Evolutionary conservation across 1,140 invertebrate species (phyloP).

Genomic region (Chymomyza costata): DNA sequence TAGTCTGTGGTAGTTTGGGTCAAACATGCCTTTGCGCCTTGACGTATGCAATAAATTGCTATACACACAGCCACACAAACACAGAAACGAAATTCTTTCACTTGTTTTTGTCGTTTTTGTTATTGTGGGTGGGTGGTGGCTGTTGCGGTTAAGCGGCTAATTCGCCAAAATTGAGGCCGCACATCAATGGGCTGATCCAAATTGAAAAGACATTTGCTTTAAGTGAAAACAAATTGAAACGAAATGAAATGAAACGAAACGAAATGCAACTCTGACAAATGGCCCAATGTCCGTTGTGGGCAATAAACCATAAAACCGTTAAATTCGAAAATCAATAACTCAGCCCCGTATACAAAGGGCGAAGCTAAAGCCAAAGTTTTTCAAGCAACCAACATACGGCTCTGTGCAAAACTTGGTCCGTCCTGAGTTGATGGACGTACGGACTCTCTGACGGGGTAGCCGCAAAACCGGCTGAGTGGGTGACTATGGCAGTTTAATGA

Average conservation of each 20-base stretch:
- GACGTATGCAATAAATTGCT: conserved; percentile 60
- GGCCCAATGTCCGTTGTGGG: conserved; percentile 28
- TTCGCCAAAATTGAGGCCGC: conserved; percentile 40
- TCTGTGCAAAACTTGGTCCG: background rate
- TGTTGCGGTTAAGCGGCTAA: conserved; percentile 58
- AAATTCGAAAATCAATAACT: conserved; percentile 67
- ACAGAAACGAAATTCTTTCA: conserved; percentile 1
- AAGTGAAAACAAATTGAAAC: conserved; percentile 47
- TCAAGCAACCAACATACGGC: conserved; percentile 3
- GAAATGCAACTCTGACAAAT: conserved; percentile 47
- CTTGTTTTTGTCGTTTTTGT: too few relatives aligned
- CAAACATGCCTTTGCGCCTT: background rate
- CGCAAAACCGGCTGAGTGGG: background rate
- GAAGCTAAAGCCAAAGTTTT: conserved; percentile 36
- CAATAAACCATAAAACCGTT: conserved; percentile 69
- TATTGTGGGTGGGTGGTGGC: too few relatives aligned
- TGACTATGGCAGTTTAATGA: conserved; percentile 23
- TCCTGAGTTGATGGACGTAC: conserved; percentile 41
- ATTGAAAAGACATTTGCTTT: conserved; percentile 58
- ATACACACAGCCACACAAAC: conserved; percentile 22
- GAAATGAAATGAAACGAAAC: conserved; percentile 1
- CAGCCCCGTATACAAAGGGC: too few relatives aligned
- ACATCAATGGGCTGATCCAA: conserved; percentile 21
- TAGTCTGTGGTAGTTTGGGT: conserved; percentile 27
- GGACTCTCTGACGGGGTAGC: background rate